Base-by-base conservation (phyloP, 2,888 invertebrate species). In the Amiota mariae region DNA sequence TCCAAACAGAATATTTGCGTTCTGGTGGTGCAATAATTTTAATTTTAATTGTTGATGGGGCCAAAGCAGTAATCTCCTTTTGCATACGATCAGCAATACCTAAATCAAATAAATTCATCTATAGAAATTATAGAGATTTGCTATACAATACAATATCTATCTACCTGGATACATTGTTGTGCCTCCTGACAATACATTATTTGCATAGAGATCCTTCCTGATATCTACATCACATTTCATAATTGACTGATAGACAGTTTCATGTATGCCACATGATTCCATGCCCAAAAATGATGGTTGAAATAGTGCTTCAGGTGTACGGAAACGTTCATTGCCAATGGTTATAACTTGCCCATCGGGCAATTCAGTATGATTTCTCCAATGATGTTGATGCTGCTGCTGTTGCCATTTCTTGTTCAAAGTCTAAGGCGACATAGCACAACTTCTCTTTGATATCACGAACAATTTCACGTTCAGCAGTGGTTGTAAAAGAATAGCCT, bases 221-320 rank as follows among this genome's bases (percentile, higher is more conserved):
- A 96, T 96, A 91, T 96, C 96, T 70, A 96, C 95, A 92, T 96
- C 96, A 92, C 96, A 96, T 94, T 96, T 96, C 96, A 96, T 96
- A 94, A 96, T 96, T 91, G 96, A 96, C 93, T 96, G 96, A 94
- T 96, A 96, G 87, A 95, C 95, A 90, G 96, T 96, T 91, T 96
- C 96, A 92, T 96, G 96, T 92, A 96, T 95, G 89, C 95, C 95
- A 92, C 94, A 94, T 79, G 95, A 95, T 93, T 96, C 95, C 95
- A 88, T 88, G 47, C 88, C 88, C 92, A 95, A 90, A 95, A 96
- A 96, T 73, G 95, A 95, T 78, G 96, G 96, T 89, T 97, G 96
- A 95, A 96, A 96, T 81, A 97, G 93, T 76, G 96, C 96, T 89
- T 97, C 97, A 12, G 97, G 97, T 89, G 96, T 96, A 91, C 96